These are phyloP conservation scores for Drosophila mimica DNA, from an alignment of 2,888 invertebrate genomes.

Conservation along the genomic window DNA sequence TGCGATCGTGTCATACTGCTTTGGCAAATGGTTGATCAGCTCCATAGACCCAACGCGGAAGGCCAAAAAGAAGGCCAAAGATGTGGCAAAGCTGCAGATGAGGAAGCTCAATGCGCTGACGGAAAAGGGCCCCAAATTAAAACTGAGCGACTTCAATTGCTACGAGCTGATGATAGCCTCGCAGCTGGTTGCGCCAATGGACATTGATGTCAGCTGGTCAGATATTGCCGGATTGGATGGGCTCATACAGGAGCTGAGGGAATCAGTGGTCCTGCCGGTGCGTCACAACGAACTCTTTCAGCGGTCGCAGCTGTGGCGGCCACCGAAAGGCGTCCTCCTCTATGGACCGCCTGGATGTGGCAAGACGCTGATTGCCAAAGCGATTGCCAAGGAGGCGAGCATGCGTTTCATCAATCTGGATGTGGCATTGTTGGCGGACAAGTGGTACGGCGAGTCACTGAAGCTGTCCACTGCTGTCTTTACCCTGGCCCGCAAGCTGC, in stretches of 20 bases:
- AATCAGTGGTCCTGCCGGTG: constrained; percentile 97
- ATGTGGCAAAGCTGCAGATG: constrained; percentile 91
- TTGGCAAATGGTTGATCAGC: constrained; percentile 94
- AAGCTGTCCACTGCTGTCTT: constrained; percentile 98
- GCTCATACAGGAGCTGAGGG: constrained; percentile 94
- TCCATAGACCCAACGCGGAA: constrained; percentile 95
- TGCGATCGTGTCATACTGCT: constrained; percentile 93
- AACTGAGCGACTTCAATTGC: constrained; percentile 91
- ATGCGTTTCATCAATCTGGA: constrained; percentile 98
- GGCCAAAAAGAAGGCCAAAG: constrained; percentile 93
- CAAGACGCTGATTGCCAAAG: constrained; percentile 98
- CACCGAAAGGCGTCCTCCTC: constrained; percentile 97
- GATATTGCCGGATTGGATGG: constrained; percentile 96
- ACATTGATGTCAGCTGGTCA: constrained; percentile 90
- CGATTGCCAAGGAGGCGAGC: constrained; percentile 96
- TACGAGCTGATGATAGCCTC: constrained; percentile 98
- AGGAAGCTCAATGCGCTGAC: constrained; percentile 86
- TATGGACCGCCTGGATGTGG: constrained; percentile 99
- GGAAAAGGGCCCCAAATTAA: constrained; percentile 86
- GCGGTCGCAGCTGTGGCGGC: constrained; percentile 93
- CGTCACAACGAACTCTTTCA: constrained; percentile 92
- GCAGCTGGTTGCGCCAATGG: constrained; percentile 94
- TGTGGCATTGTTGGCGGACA: constrained; percentile 96
- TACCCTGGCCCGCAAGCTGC: constrained; percentile 95
- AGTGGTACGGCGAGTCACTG: constrained; percentile 99